phyloP scores from a whole-genome alignment of 2,797 vertebrate genomes.

The Tarsius wallacei region DNA sequence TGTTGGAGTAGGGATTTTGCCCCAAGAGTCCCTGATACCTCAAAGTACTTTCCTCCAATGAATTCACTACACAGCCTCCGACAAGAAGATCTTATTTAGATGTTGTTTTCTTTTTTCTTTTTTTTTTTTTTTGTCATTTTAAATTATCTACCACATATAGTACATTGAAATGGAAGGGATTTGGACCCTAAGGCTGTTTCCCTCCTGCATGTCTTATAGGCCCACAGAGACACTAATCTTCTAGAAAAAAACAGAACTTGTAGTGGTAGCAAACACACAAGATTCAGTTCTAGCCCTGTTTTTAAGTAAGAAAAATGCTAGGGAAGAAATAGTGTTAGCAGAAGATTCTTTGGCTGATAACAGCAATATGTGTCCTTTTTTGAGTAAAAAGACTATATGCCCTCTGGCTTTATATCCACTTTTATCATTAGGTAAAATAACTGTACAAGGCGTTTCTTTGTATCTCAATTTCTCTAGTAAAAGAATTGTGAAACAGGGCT shows the following conservation, averaged over 20 bases:
- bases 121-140: too few species aligned
- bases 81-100: background rate
- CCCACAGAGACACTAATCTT: background rate
- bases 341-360: background rate
- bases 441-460: background rate
- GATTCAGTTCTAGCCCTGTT: background rate
- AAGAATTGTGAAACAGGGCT: background rate
- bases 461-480: background rate
- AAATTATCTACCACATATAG: background rate
- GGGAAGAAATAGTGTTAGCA: background rate
- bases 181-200: background rate
- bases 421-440: slow-evolving; percentile 2
- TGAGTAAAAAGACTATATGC: background rate
- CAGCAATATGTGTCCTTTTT: background rate
- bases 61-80: background rate
- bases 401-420: background rate
- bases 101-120: background rate
- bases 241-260: background rate
- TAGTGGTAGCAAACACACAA: background rate
- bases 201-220: background rate
- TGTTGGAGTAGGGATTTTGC: background rate
- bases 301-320: background rate
- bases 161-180: background rate
- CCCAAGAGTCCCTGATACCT: background rate
- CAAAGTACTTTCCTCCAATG: background rate